These are phyloP conservation scores for Turritopsis dohrnii DNA, from an alignment of 30 jellyfish, hydroid and myxozoan species.

Conservation along the genomic window DNA sequence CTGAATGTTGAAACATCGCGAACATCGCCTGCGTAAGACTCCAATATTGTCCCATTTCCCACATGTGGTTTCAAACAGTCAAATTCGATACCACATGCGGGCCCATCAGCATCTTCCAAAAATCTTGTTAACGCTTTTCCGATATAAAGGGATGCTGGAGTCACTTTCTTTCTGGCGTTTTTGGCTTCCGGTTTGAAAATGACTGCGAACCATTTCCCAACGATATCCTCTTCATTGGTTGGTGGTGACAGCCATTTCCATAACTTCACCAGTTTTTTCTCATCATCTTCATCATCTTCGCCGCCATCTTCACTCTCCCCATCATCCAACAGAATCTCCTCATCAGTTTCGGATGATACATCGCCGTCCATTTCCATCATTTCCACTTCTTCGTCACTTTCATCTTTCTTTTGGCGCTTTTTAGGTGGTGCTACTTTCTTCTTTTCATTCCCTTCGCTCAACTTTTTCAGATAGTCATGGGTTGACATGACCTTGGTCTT, in stretches of 20 bases:
- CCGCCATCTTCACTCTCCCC: constrained; percentile 3
- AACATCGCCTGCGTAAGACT: background rate
- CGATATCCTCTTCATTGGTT: background rate
- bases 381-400: too few relatives aligned
- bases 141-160: too few relatives aligned
- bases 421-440: too few relatives aligned
- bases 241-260: constrained; percentile 15
- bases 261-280: background rate
- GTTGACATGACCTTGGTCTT: background rate
- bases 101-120: constrained; percentile 4
- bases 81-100: constrained; percentile 20
- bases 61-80: constrained; percentile 22
- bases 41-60: constrained; percentile 3
- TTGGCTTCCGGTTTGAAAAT: background rate
- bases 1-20: background rate
- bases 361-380: too few relatives aligned
- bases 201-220: constrained; percentile 6
- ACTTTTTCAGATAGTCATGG: background rate
- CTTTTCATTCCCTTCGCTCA: background rate
- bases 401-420: too few relatives aligned
- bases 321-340: background rate
- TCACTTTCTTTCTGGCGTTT: too few relatives aligned
- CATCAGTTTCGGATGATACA: background rate
- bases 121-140: too few relatives aligned
- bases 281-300: background rate